phyloP scores from a whole-genome alignment of 1,140 invertebrate species.

The Pogonomyrmex barbatus region DNA sequence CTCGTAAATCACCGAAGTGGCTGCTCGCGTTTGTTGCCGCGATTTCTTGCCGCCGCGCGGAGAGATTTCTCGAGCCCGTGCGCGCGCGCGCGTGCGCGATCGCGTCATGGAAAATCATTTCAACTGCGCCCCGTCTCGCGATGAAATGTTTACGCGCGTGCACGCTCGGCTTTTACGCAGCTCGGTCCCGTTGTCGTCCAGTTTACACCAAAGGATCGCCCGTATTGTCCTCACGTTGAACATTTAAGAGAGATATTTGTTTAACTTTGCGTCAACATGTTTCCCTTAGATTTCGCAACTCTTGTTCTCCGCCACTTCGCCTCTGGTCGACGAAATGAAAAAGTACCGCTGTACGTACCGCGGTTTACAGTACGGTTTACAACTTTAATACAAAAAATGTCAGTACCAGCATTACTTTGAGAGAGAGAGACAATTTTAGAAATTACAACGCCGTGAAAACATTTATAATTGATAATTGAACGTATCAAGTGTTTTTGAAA shows the following conservation, averaged over 20 bases:
- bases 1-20: constrained; percentile 75
- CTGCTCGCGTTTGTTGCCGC: constrained; percentile 62
- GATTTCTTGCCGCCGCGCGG: constrained; percentile 63
- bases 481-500: background rate
- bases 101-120: constrained; percentile 32
- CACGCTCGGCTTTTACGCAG: constrained; percentile 23
- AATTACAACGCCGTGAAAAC: background rate
- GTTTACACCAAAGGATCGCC: background rate
- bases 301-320: background rate
- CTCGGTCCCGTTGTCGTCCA: constrained; percentile 17
- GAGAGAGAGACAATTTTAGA: background rate
- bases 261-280: background rate
- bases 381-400: background rate
- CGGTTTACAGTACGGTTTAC: background rate
- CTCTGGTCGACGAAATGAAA: background rate
- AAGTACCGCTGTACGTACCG: background rate
- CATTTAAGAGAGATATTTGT: constrained; percentile 16
- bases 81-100: background rate
- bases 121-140: background rate
- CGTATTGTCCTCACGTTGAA: constrained; percentile 28
- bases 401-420: background rate
- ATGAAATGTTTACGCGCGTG: constrained; percentile 39
- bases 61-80: constrained; percentile 31
- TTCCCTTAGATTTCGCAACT: background rate
- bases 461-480: background rate